phyloP scores from a whole-genome alignment of 2,888 invertebrate species.

The Clanis bilineata region DNA sequence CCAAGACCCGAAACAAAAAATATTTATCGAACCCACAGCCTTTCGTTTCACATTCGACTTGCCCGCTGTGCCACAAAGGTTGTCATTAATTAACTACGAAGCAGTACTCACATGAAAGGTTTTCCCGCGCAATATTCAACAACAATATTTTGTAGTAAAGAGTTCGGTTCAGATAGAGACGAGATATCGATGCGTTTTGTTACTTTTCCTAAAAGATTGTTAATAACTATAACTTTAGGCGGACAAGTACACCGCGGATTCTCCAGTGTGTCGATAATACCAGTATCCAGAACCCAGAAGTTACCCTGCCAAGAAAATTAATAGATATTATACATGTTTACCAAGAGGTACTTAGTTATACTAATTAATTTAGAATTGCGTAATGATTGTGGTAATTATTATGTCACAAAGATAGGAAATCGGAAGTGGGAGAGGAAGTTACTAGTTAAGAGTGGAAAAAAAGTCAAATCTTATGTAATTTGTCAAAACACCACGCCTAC shows the following conservation, averaged over 20 bases:
- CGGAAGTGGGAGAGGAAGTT: too few relatives aligned
- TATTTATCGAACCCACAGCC: too few relatives aligned
- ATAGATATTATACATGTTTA: neutral
- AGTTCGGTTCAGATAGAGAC: slow-evolving; percentile 78
- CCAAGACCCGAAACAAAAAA: too few relatives aligned
- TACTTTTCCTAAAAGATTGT: slow-evolving; percentile 82
- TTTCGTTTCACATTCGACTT: too few relatives aligned
- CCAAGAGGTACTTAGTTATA: neutral
- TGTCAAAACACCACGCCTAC: too few relatives aligned
- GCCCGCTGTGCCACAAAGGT: too few relatives aligned
- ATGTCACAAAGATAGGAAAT: too few relatives aligned
- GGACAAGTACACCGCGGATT: slow-evolving; percentile 84
- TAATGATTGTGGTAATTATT: too few relatives aligned
- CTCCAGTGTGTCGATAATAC: slow-evolving; percentile 86
- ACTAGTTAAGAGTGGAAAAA: too few relatives aligned
- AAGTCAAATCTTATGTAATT: too few relatives aligned
- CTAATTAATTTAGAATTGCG: too few relatives aligned
- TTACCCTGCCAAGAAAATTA: slow-evolving; percentile 71
- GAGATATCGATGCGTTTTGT: slow-evolving; percentile 84
- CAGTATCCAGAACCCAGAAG: slow-evolving; percentile 88
- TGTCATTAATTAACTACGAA: too few relatives aligned
- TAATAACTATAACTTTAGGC: slow-evolving; percentile 86
- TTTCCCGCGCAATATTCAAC: slow-evolving; percentile 86
- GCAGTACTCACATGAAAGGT: slow-evolving; percentile 81
- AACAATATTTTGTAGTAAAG: slow-evolving; percentile 86